Percentiles rank a stretch among this genome's conserved stretches.
phyloP scores from a whole-genome alignment of 2,797 vertebrate genomes.

The Acropternis orthonyx region DNA sequence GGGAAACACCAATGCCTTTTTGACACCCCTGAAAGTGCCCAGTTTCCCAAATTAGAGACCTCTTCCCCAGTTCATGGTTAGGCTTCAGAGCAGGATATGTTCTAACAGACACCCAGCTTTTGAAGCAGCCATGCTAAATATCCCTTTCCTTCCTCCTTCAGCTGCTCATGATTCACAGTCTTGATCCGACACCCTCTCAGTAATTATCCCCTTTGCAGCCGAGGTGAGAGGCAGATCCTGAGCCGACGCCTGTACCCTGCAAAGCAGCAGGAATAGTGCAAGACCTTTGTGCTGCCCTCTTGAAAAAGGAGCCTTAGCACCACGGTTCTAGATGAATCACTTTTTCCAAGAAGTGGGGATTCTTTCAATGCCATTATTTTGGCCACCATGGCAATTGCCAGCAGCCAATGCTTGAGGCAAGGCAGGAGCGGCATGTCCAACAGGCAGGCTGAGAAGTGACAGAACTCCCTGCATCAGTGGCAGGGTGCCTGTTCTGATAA shows the following conservation, averaged over 20 bases:
- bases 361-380: accelerated
- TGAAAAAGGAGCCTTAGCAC: not conserved
- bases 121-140: not conserved
- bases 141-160: not conserved
- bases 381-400: accelerated
- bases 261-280: not conserved
- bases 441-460: not conserved
- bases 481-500: not conserved
- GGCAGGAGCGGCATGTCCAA: accelerated
- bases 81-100: accelerated
- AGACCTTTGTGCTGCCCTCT: not conserved
- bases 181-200: not conserved
- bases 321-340: not conserved
- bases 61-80: not conserved
- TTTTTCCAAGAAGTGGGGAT: not conserved
- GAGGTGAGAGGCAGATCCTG: not conserved
- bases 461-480: not conserved
- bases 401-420: not conserved
- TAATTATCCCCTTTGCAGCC: not conserved
- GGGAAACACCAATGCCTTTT: accelerated
- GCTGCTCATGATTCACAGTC: not conserved
- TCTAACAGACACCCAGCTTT: not conserved
- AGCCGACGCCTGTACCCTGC: accelerated
- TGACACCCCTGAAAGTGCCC: not conserved
- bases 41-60: not conserved